Evolutionary conservation across 2,888 invertebrate species (phyloP).

Genomic region (Tipula unca): DNA sequence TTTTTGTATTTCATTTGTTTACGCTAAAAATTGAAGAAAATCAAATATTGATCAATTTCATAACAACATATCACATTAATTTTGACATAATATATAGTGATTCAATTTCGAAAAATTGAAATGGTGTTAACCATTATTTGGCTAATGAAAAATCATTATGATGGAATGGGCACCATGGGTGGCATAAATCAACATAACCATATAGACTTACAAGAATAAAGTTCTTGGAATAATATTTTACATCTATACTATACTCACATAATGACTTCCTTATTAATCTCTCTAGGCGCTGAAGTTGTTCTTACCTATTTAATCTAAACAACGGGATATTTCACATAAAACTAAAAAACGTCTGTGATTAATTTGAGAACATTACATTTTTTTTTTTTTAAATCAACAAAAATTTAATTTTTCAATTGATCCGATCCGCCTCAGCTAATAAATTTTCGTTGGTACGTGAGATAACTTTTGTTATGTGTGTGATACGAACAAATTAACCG

Average conservation of each 20-base stretch:
- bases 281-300: not conserved
- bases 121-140: not conserved
- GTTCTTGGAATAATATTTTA: not conserved
- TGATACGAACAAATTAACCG: not conserved
- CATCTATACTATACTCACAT: not conserved
- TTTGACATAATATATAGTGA: not conserved
- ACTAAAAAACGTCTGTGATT: not conserved
- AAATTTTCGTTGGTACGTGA: not conserved
- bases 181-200: not conserved
- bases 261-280: not conserved
- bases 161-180: not conserved
- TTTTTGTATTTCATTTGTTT: too few relatives aligned
- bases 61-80: not conserved
- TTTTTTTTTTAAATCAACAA: not conserved
- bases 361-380: not conserved
- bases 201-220: not conserved
- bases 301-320: not conserved
- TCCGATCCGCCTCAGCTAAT: not conserved
- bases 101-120: not conserved
- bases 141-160: not conserved
- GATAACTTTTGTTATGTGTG: not conserved
- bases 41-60: too few relatives aligned
- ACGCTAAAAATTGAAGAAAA: too few relatives aligned
- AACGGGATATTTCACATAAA: not conserved
- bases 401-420: not conserved